Evolutionary conservation across 2,797 vertebrate genomes (phyloP).

Genomic region (Macroramphosus scolopax): DNA sequence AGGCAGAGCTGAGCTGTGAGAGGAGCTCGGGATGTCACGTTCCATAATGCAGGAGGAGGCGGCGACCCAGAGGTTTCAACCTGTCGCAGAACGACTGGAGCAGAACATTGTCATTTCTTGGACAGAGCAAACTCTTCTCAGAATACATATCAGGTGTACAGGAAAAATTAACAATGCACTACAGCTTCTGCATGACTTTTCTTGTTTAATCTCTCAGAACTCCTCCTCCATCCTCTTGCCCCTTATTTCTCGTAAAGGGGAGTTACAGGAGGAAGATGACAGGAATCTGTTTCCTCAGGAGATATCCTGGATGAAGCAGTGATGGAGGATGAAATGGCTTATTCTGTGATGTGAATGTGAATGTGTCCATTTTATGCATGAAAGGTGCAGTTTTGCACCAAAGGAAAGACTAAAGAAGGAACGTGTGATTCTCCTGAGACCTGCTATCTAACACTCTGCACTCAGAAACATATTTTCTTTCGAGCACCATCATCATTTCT

Average conservation of each 20-base stretch:
- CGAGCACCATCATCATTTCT: neutral
- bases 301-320: neutral
- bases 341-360: neutral
- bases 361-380: neutral
- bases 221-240: neutral
- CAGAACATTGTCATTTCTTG: conserved; percentile 5
- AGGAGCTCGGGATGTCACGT: conserved; percentile 21
- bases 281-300: too few relatives aligned
- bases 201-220: too few relatives aligned
- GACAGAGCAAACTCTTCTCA: neutral
- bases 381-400: neutral
- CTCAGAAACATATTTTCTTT: neutral
- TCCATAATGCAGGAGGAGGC: conserved; percentile 23
- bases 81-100: conserved; percentile 13
- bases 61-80: conserved; percentile 23
- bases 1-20: conserved; percentile 31
- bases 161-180: too few relatives aligned
- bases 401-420: neutral
- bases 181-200: too few relatives aligned
- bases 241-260: too few relatives aligned
- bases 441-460: neutral
- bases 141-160: too few relatives aligned
- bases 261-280: too few relatives aligned
- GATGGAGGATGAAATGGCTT: neutral
- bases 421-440: too few relatives aligned